A percentile compares a stretch with the other conserved stretches of the same genome.
Conservation (phyloP, 2,888 invertebrate genomes). For the Aphidius colemani region DNA sequence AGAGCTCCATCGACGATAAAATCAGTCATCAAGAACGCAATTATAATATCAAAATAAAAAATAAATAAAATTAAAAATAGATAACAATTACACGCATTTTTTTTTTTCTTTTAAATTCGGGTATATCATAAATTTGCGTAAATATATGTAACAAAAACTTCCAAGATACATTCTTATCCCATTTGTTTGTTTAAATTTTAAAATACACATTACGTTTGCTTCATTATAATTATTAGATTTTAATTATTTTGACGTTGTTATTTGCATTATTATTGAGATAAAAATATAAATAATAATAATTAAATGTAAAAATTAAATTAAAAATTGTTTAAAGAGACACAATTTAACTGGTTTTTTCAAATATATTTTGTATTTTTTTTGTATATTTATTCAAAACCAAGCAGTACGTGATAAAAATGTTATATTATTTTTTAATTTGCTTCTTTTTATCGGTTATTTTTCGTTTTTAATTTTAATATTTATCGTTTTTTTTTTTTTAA, state of each 20-base stretch:
- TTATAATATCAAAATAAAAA: background rate
- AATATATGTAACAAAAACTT: conserved; percentile 34
- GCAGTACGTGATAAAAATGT: background rate
- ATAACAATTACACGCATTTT: conserved; percentile 24
- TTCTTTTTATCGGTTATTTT: conserved; percentile 33
- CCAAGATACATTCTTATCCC: background rate
- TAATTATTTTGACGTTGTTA: background rate
- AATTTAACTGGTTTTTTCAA: background rate
- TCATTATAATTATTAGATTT: too few species aligned
- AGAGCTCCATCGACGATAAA: background rate
- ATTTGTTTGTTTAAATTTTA: conserved; percentile 1
- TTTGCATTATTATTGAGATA: background rate
- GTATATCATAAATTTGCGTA: conserved; percentile 31
- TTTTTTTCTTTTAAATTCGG: conserved; percentile 32
- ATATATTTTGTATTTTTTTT: conserved; percentile 3
- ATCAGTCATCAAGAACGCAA: conserved; percentile 4
- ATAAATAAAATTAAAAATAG: conserved; percentile 28
- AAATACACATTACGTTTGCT: background rate
- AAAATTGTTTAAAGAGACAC: too few species aligned
- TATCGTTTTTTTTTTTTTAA: conserved; percentile 48
- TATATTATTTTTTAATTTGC: background rate
- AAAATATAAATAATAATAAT: too few species aligned
- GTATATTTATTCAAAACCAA: conserved; percentile 7
- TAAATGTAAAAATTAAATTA: too few species aligned
- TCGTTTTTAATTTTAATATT: conserved; percentile 49